Conservation (phyloP, 2,113 vertebrate species). For the Clarias batrachus region DNA sequence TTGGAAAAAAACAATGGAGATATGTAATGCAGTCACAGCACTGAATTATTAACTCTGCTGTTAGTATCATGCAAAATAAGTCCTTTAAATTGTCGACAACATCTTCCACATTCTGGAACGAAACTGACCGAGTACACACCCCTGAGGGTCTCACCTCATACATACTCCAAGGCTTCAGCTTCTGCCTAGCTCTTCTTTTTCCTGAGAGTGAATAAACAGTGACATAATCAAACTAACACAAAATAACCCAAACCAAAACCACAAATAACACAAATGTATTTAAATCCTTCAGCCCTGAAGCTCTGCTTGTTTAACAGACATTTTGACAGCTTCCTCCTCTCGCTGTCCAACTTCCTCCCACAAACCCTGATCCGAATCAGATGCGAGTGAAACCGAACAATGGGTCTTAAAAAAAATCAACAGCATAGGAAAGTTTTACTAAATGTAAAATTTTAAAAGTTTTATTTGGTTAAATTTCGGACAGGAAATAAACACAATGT, state of each 20-base stretch:
- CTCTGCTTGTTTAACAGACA: conserved; percentile 16
- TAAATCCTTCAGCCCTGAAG: conserved; percentile 20
- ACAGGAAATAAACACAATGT: neutral
- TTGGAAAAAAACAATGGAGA: neutral
- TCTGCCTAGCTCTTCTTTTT: neutral
- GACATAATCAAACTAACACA: neutral
- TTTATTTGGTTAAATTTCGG: neutral
- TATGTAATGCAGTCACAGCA: neutral
- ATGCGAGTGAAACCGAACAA: neutral
- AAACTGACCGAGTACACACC: neutral
- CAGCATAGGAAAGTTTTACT: neutral
- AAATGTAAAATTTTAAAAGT: neutral
- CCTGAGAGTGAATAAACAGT: neutral
- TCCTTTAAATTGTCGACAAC: neutral
- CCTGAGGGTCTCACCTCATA: neutral
- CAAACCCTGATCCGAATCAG: conserved; percentile 5
- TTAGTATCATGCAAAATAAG: no score
- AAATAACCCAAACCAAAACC: neutral
- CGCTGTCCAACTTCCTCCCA: conserved; percentile 13
- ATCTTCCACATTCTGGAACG: neutral
- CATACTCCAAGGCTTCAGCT: neutral
- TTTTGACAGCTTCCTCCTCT: conserved; percentile 23
- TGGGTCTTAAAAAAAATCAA: neutral
- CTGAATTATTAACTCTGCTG: neutral
- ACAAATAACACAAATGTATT: conserved; percentile 19